phyloP scores from a whole-genome alignment of 1,140 invertebrate genomes.

The Laupala kohalensis region DNA sequence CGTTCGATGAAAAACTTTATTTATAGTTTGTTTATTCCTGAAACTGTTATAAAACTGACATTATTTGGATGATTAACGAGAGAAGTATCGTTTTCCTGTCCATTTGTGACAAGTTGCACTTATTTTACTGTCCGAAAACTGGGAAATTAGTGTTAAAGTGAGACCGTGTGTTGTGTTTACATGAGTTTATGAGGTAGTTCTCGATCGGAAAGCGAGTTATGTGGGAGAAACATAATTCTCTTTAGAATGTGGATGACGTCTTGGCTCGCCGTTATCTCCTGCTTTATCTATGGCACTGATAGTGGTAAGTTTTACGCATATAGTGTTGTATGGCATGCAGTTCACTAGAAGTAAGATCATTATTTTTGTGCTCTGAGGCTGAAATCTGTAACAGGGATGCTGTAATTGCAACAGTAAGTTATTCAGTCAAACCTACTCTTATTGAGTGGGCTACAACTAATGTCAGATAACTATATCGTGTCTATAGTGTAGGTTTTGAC shows the following conservation, averaged over 20 bases:
- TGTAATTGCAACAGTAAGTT: no score
- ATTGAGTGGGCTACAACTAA: no score
- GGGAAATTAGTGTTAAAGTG: not conserved
- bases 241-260: constrained; percentile 5
- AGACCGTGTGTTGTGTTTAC: not conserved
- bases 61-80: not conserved
- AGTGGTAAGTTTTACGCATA: not conserved
- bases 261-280: constrained; percentile 3
- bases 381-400: no score
- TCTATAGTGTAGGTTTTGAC: no score
- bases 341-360: not conserved
- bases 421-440: no score
- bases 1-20: not conserved
- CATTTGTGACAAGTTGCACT: not conserved
- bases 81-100: not conserved
- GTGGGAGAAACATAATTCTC: not conserved
- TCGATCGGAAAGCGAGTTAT: not conserved
- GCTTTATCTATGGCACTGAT: not conserved
- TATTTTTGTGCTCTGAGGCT: not conserved
- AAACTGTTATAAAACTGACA: not conserved
- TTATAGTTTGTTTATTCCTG: not conserved
- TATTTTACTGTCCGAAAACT: not conserved
- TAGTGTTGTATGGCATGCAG: no score
- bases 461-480: no score
- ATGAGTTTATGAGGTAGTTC: not conserved